Evolutionary conservation across 2,888 invertebrate genomes (phyloP), one percentile per base, ranked within the genome.

Genomic region (Synanthedon vespiformis): DNA sequence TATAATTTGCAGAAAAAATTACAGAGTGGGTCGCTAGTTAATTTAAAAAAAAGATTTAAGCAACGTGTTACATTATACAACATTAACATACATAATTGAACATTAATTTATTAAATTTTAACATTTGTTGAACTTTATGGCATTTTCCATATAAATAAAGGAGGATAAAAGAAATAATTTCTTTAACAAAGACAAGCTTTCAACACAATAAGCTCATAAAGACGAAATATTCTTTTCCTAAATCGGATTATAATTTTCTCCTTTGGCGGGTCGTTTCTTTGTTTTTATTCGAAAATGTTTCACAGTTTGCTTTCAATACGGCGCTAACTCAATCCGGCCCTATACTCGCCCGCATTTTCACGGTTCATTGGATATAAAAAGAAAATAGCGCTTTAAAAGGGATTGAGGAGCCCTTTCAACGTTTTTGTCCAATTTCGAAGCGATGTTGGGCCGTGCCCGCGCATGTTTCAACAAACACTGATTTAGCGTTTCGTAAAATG

Each of bases 331-430:
- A 69, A 72, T 70, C 65, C 59, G 62, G 60, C 62, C 61, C 65
- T 69, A 67, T 52, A 55, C 49, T 52, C 48, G 61, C 74, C 74
- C 73, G 76, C 75, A 76, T 76, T 78, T 76, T 75, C 72, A 68
- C 72, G 70, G 74, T 75, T 77, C 78, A 78, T 75, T 72, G 75
- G 70, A 69, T 71, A 71, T 77, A 74, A 79, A 80, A 79, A 77
- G 74, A 75, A 78, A 77, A 79, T 73, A 70, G 63, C 68, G 64
- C 64, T 78, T 78, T 77, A 73, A 77, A 75, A 71, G 71, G 76
- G 75, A 72, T 74, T 63, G 64, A 66, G 65, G 63, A 65, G 68
- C 67, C 74, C 69, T 74, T 78, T 77, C 70, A 70, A 60, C 70
- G 68, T 68, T 74, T 74, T 73, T 70, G 68, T 73, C 60, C 66